phyloP scores from a whole-genome alignment of 2,888 invertebrate species.

The Drosophila tanythrix region DNA sequence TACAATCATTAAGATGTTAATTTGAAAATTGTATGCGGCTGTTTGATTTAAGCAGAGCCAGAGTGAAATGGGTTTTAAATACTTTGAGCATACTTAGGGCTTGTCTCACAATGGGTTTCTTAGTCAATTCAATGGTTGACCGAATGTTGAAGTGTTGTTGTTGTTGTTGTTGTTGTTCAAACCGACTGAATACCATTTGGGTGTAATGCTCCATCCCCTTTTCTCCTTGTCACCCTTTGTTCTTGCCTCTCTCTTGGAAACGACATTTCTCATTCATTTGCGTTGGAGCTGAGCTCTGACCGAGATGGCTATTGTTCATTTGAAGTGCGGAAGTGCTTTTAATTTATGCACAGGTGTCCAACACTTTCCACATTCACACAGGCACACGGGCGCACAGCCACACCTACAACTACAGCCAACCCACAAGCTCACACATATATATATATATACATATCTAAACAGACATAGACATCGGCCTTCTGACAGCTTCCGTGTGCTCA shows the following conservation, averaged over 20 bases:
- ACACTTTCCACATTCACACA: slow-evolving; percentile 46
- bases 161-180: slow-evolving; percentile 28
- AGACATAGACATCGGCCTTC: slow-evolving; percentile 21
- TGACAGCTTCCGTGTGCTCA: slow-evolving; percentile 9
- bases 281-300: slow-evolving; percentile 21
- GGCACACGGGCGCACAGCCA: slow-evolving; percentile 2
- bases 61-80: slow-evolving; percentile 19
- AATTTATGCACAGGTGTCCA: slow-evolving; percentile 68
- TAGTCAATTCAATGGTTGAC: slow-evolving; percentile 35
- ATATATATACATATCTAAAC: slow-evolving; percentile 8
- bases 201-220: not conserved
- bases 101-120: slow-evolving; percentile 1
- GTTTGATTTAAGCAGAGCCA: not conserved
- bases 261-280: slow-evolving; percentile 55
- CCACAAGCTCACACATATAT: not conserved
- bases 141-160: slow-evolving; percentile 34
- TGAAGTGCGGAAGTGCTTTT: slow-evolving; percentile 60
- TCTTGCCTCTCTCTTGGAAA: slow-evolving; percentile 6
- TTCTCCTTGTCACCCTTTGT: too few relatives aligned
- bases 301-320: slow-evolving; percentile 56
- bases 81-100: slow-evolving; percentile 8
- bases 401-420: not conserved
- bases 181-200: slow-evolving; percentile 15
- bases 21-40: slow-evolving; percentile 1
- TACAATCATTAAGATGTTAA: slow-evolving; percentile 15